Evolutionary conservation across 2,888 invertebrate genomes (phyloP), one percentile per base, ranked within the genome.

Genomic region (Sympetrum striolatum): DNA sequence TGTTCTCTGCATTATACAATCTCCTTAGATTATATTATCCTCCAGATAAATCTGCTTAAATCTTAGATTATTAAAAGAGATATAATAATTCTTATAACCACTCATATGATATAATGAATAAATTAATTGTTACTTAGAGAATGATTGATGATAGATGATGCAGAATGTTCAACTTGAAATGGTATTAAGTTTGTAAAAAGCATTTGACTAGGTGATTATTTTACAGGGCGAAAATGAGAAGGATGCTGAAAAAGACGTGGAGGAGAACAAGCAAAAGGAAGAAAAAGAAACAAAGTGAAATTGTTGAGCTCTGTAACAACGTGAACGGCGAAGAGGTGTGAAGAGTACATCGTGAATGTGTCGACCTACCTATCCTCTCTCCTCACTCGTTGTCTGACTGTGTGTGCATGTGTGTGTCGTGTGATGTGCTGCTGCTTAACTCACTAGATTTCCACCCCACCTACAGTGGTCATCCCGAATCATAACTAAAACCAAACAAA

Each of bases 201-300:
- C 1, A 18, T 53, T 18, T 53, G 18, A 53, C 53, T 18, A 18
- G 53, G 4, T 53, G 18, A 18, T 18, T 53, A 53, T 53, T 53
- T 53, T 53, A 37, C 80, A 80, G 80, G 90, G 81, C 35, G 80
- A 81, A 37, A 81, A 90, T 35, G 90, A 90, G 58, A 93, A 93
- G 91, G 96, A 96, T 92, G 94, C 94, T 91, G 95, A 95, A 91
- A 95, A 95, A 92, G 95, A 95, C 92, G 96, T 96, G 92, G 96
- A 97, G 93, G 96, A 96, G 93, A 96, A 96, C 93, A 96, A 96
- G 90, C 92, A 92, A 90, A 92, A 92, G 90, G 92, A 92, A 94
- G 96, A 96, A 93, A 96, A 96, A 93, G 96, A 96, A 92, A 93
- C 93, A 91, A 94, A 94, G 93, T 94, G 93, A 94, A 93, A 91